Conservation (phyloP, 2,113 vertebrate genomes). For the Calyptommatus sinebrachiatus region DNA sequence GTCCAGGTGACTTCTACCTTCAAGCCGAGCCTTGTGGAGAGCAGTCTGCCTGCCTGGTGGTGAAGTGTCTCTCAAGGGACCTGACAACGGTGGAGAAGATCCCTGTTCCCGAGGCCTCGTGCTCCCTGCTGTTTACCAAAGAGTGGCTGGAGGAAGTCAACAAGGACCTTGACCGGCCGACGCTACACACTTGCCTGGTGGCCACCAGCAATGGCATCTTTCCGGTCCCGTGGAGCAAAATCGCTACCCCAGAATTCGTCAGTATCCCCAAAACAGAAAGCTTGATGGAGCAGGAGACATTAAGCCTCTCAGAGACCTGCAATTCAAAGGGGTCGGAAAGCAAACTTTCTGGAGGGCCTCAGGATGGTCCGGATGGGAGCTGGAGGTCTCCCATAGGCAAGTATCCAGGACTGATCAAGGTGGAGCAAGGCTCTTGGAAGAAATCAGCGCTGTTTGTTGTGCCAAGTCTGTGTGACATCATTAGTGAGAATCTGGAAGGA, state of each 20-base stretch:
- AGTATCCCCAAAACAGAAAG: conserved; percentile 43
- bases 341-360: conserved; percentile 13
- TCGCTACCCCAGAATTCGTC: conserved; percentile 81
- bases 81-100: conserved; percentile 76
- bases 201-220: conserved; percentile 76
- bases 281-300: conserved; percentile 10
- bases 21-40: conserved; percentile 79
- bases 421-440: conserved; percentile 60
- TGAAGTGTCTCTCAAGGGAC: conserved; percentile 81
- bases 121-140: conserved; percentile 77
- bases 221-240: conserved; percentile 79
- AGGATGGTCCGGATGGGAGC: conserved; percentile 70
- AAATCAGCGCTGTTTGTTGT: conserved; percentile 57
- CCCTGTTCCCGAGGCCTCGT: conserved; percentile 70
- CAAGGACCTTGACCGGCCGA: conserved; percentile 54
- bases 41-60: conserved; percentile 75
- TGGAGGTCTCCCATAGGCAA: conserved; percentile 59
- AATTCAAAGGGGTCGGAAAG: fast-evolving
- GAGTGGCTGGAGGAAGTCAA: conserved; percentile 83
- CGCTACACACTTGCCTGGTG: conserved; percentile 79
- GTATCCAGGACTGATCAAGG: conserved; percentile 69
- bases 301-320: conserved; percentile 22
- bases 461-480: conserved; percentile 69
- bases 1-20: conserved; percentile 85
- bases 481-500: conserved; percentile 76